These are phyloP conservation scores for Eurytoma californica DNA, from an alignment of 2,888 invertebrate genomes.

Conservation along the genomic window DNA sequence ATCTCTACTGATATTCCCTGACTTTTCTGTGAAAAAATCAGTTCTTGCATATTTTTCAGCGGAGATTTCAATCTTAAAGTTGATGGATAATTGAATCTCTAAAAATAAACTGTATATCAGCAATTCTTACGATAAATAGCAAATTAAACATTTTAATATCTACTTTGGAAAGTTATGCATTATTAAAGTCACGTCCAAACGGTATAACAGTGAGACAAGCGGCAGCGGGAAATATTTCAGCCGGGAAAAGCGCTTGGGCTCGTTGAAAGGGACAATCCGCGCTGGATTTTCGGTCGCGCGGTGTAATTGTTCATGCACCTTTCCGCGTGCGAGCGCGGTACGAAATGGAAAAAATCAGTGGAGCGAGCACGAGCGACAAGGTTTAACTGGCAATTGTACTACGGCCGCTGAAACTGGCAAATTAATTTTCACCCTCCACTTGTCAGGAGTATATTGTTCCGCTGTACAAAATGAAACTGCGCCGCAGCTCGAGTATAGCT, in stretches of 20 bases:
- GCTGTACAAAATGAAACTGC: slow-evolving; percentile 39
- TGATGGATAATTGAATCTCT: no score
- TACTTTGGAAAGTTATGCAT: no score
- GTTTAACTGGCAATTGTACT: slow-evolving; percentile 42
- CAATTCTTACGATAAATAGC: no score
- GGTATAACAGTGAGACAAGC: slow-evolving; percentile 13
- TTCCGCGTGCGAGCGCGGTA: neutral
- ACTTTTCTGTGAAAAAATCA: no score
- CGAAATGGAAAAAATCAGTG: slow-evolving; percentile 48
- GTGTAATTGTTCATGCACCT: slow-evolving; percentile 41
- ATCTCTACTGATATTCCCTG: no score
- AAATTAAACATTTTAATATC: no score
- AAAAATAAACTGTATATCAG: no score
- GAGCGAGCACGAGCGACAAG: slow-evolving; percentile 34
- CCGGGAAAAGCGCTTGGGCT: neutral
- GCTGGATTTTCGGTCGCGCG: slow-evolving; percentile 36
- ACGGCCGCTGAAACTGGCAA: slow-evolving; percentile 27
- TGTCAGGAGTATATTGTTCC: slow-evolving; percentile 45
- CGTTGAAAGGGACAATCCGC: slow-evolving; percentile 26
- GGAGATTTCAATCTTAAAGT: no score
- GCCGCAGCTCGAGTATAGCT: neutral
- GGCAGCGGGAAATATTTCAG: slow-evolving; percentile 32
- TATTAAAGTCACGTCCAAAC: no score
- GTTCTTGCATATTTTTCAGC: no score
- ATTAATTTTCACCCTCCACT: slow-evolving; percentile 51